Base-by-base conservation (phyloP, 1,140 invertebrate species). In the Rhagoletis pomonella region DNA sequence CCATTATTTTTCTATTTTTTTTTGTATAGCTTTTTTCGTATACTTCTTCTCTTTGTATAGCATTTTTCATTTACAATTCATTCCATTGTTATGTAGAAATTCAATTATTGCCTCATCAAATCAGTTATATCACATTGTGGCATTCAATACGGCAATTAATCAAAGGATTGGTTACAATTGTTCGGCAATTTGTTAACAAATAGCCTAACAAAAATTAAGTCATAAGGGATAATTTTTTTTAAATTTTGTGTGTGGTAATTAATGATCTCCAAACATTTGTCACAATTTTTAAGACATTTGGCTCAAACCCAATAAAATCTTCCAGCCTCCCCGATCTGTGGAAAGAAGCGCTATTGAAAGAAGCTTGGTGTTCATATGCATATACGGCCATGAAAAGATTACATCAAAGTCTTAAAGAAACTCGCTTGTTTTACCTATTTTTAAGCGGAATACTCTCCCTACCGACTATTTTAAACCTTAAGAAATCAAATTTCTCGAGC, bases 41-140 rank as follows among this genome's bases (percentile, higher is more conserved):
- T 17, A 55, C 12, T 55, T 14, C 67, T 5, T 4, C 4, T 73
- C 4, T 4, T 5, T 39, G 17, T 73, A 44, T 55, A 10, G 50
- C 50, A 14, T 73, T 44, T 17, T 3, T 4, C 47, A 55, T 73
- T 81, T 14, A n/a, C 29, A 29, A 29, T 29, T 62, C 60, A 62
- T 62, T n/a, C 19, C 7, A 19, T 81, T 50, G 47, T 55, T 58
- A 47, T 55, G n/a, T 55, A 86, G 14, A 67, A 67, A 67, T 86
- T 86, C 85, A 86, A 81, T 81, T 81, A 81, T 81, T 81, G 47
- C 73, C 47, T 29, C 73, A 81, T 81, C 47, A 81, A 81, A 81
- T 81, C 47, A 81, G n/a, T 55, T 55, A 29, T 81, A 55, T 29
- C 47, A 10, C 73, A 55, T 81, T 50, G 73, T 55, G 19, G 6